Percentiles rank a stretch among this genome's conserved stretches.
These are phyloP conservation scores for Eriosoma lanigerum DNA, from an alignment of 1,140 invertebrate species.

Conservation along the genomic window DNA sequence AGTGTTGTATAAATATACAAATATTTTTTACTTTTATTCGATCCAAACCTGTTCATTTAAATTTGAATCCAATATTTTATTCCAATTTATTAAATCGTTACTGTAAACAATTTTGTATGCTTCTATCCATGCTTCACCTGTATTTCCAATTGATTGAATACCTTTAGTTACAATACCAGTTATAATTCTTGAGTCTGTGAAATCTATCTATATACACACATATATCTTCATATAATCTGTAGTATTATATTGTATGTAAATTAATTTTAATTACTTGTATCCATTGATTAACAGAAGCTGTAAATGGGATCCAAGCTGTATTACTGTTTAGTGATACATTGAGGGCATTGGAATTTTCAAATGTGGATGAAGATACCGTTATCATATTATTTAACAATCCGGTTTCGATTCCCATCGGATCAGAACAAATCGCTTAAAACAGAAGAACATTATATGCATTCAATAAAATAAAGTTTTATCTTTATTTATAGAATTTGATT, in stretches of 20 bases:
- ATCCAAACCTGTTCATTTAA: constrained; percentile 60
- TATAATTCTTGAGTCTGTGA: constrained; percentile 70
- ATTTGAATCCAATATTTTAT: constrained; percentile 64
- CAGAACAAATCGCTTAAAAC: constrained; percentile 53
- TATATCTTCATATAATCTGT: not conserved
- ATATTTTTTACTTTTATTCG: too few species aligned
- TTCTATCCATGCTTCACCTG: constrained; percentile 70
- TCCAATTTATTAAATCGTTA: constrained; percentile 70
- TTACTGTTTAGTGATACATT: constrained; percentile 51
- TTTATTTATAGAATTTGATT: not conserved
- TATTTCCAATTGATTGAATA: constrained; percentile 53
- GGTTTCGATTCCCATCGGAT: constrained; percentile 51
- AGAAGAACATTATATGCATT: too few species aligned
- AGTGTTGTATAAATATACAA: too few species aligned
- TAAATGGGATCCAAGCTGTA: constrained; percentile 54
- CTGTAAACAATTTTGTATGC: constrained; percentile 74
- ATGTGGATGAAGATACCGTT: constrained; percentile 49
- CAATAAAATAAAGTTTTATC: too few species aligned
- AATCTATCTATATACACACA: constrained; percentile 68
- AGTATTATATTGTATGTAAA: not conserved
- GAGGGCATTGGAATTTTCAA: constrained; percentile 47
- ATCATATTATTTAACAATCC: constrained; percentile 42
- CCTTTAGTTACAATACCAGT: constrained; percentile 78
- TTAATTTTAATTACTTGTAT: constrained; percentile 53
- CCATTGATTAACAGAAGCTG: constrained; percentile 54